Conservation (phyloP, 2,888 invertebrate genomes). For the Poecilus cupreus region DNA sequence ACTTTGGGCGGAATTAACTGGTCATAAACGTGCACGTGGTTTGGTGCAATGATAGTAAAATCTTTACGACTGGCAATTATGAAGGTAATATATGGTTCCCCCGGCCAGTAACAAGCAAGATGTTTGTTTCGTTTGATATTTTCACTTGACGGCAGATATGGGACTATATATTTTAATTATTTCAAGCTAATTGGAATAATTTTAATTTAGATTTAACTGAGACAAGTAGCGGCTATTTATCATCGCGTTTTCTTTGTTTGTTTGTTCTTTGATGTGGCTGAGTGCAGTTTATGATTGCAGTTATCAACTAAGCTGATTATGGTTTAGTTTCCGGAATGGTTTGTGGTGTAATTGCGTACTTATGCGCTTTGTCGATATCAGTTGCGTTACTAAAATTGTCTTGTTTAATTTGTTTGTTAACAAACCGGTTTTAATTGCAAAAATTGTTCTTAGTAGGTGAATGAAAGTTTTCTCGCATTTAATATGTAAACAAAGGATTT, state of each 20-base stretch:
- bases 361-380: no score
- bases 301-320: neutral
- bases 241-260: neutral
- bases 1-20: constrained; percentile 50
- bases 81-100: constrained; percentile 43
- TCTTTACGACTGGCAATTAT: constrained; percentile 51
- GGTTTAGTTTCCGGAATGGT: neutral
- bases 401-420: no score
- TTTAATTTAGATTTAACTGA: constrained; percentile 6
- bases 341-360: constrained; percentile 8
- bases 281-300: neutral
- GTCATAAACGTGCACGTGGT: constrained; percentile 48
- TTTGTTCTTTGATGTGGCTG: neutral
- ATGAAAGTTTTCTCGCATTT: no score
- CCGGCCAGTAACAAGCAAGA: constrained; percentile 33
- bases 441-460: neutral
- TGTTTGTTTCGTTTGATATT: constrained; percentile 36
- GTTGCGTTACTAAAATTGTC: no score
- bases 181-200: constrained; percentile 28
- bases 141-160: constrained; percentile 17
- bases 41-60: constrained; percentile 38
- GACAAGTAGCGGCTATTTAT: constrained; percentile 7
- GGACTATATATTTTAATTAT: constrained; percentile 35
- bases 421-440: no score
- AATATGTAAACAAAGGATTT: no score